phyloP scores from a whole-genome alignment of 64 coral and sea anemone genomes.

The Pocillopora damicornis region DNA sequence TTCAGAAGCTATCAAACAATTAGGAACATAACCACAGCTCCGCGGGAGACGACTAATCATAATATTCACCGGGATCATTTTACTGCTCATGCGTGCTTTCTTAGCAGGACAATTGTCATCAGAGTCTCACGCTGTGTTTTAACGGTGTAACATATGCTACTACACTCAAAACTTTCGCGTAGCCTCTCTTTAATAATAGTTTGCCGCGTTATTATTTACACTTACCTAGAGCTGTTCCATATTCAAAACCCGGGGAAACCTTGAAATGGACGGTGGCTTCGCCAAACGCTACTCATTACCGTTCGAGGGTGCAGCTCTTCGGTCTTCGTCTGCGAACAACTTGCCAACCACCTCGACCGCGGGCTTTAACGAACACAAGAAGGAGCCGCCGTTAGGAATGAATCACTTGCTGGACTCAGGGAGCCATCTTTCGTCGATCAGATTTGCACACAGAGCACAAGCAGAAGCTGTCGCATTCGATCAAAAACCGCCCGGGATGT shows the following conservation, averaged over 20 bases:
- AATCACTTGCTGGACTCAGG: slow-evolving; percentile 88
- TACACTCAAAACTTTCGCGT: slow-evolving; percentile 88
- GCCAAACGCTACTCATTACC: slow-evolving; percentile 77
- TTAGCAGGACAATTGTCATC: slow-evolving; percentile 84
- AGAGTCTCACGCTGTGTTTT: slow-evolving; percentile 82
- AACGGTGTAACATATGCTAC: slow-evolving; percentile 99
- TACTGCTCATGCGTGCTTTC: slow-evolving; percentile 81
- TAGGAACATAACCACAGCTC: slow-evolving; percentile 94
- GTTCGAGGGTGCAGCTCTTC: slow-evolving; percentile 55
- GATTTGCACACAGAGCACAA: slow-evolving; percentile 70
- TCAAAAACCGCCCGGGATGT: slow-evolving; percentile 88
- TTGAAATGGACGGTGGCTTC: slow-evolving; percentile 79
- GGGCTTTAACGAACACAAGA: slow-evolving; percentile 75
- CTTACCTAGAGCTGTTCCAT: slow-evolving; percentile 79
- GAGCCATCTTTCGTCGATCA: slow-evolving; percentile 78
- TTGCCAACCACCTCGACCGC: slow-evolving; percentile 52
- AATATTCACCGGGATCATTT: slow-evolving; percentile 85
- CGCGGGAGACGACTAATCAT: slow-evolving; percentile 92
- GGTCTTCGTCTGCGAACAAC: slow-evolving; percentile 48
- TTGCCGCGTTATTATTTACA: slow-evolving; percentile 86
- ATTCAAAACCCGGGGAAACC: slow-evolving; percentile 76
- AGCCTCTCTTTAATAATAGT: slow-evolving; percentile 92
- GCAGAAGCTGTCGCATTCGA: slow-evolving; percentile 82
- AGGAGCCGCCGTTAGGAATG: slow-evolving; percentile 68
- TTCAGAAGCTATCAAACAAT: slow-evolving; percentile 99